Base-by-base conservation (phyloP, 2,888 invertebrate species). In the Chironomus tentans region DNA sequence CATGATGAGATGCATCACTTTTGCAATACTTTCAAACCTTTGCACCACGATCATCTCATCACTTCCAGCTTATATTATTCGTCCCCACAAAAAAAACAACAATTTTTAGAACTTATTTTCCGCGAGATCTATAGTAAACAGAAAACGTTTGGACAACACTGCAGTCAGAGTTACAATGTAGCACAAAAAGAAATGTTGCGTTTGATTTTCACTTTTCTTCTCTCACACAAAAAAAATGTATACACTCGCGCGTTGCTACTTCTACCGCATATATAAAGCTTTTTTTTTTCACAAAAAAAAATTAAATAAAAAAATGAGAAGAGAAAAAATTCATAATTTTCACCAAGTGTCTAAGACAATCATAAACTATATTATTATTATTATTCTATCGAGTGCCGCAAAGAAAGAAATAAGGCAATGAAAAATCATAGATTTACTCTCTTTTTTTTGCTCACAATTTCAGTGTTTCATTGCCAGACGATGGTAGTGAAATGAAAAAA, bases 161-260 rank as follows among this genome's bases (percentile, higher is more conserved):
- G 38, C n/a, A 15, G 50, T 50, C n/a, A 56, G 56, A 56, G 15
- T 22, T 22, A 65, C 22, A 65, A 65, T 65, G 65, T 65, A 65
- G 65, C 65, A 65, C 65, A 65, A 2, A 24, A 65, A 65, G 65
- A 65, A 65, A 65, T 65, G 65, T 65, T 65, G 65, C 65, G 65
- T 65, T 65, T 65, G 65, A 65, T 65, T 65, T 65, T 65, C 65
- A 65, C 65, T 65, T 65, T 65, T 65, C 65, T 65, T 65, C 24
- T 65, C 65, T 65, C 65, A 24, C 65, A 15, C 15, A 24, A 65
- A 65, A 65, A 21, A 65, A 65, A 65, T 22, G 21, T 13, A 21
- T 13, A 65, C 24, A 21, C 24, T 18, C 24, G 65, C 65, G 65
- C 65, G 22, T 56, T 56, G 65, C 38, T 38, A 38, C 38, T 24